Base-by-base conservation (phyloP, 2,888 invertebrate genomes). In the Idaea dimidiata region DNA sequence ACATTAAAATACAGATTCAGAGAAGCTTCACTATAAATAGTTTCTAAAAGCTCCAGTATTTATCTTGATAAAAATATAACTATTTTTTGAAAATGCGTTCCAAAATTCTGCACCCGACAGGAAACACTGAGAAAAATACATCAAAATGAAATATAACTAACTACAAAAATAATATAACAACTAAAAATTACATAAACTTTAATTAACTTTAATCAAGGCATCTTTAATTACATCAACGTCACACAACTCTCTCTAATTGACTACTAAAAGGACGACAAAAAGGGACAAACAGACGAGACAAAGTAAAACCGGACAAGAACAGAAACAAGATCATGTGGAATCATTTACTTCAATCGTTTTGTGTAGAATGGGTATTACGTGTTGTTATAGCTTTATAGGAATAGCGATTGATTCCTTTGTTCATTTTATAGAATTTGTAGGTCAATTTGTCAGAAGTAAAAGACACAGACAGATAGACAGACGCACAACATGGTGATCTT, bases 301-400 rank as follows among this genome's bases (percentile, higher is more conserved):
- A 74, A 65, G 82, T 84, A 87, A 88, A 87, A 43, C 82, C 85
- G 86, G 87, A 78, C 86, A 89, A 89, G 88, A 90, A 86, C 80
- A 43, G 71, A 84, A 87, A 88, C 88, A 81, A 83, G 86, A 87
- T 87, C 88, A 89, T 85, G 86, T 82, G 86, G 88, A 88, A 88
- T 89, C 89, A 86, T 88, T 91, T 89, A 89, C 88, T 87, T 83
- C 87, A 86, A 88, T 87, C 87, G 83, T 79, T 77, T 81, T 77
- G 74, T 71, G 75, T 66, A 73, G 71, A 73, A 67, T 72, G 74
- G 76, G 67, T 76, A 71, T 65, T 63, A 54, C 64, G 58, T 63
- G 59, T 59, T 57, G 43, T 68, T 24, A 5, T 5, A 24, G 24
- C 24, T 24, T 5, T 24, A 24, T 24, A 5, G 24, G 3, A 5